A percentile compares a stretch with the other conserved stretches of the same genome.
Evolutionary conservation across 2,888 invertebrate genomes (phyloP).

Genomic region (Limenitis camilla): DNA sequence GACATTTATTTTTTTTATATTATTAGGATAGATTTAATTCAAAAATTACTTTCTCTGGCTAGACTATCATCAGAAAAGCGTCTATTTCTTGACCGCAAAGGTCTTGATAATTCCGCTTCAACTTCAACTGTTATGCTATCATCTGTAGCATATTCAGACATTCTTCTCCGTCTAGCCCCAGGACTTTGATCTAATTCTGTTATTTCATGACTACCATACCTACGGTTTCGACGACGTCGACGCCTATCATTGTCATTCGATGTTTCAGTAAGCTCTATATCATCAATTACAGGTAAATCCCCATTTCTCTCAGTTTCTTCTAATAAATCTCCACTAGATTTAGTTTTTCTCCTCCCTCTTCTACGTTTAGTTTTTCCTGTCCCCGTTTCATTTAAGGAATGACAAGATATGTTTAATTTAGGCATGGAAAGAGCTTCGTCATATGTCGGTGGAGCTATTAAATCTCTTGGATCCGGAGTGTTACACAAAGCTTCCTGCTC

Average conservation of each 20-base stretch:
- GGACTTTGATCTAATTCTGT: slow-evolving; percentile 63
- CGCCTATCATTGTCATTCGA: slow-evolving; percentile 36
- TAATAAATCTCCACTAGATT: slow-evolving; percentile 66
- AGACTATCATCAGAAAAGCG: slow-evolving; percentile 58
- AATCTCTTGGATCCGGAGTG: slow-evolving; percentile 80
- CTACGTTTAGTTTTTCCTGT: slow-evolving; percentile 56
- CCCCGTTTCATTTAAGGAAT: slow-evolving; percentile 68
- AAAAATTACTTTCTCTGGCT: slow-evolving; percentile 63
- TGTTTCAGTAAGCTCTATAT: slow-evolving; percentile 47
- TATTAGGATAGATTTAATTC: too few species aligned
- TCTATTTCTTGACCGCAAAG: slow-evolving; percentile 46
- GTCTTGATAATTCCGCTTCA: slow-evolving; percentile 46
- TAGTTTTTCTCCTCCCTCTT: slow-evolving; percentile 65
- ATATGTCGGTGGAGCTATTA: slow-evolving; percentile 82
- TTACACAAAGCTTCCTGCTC: slow-evolving; percentile 74
- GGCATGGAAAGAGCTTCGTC: slow-evolving; percentile 86
- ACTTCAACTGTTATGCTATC: slow-evolving; percentile 45
- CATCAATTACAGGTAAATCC: slow-evolving; percentile 46
- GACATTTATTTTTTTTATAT: too few species aligned
- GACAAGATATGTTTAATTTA: slow-evolving; percentile 76
- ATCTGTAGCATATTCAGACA: slow-evolving; percentile 53
- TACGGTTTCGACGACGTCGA: slow-evolving; percentile 42
- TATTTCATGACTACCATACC: slow-evolving; percentile 65
- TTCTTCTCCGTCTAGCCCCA: slow-evolving; percentile 49
- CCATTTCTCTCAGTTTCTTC: slow-evolving; percentile 66